Evolutionary conservation across 2,113 vertebrate species (phyloP).

Genomic region (Ailuropoda melanoleuca): DNA sequence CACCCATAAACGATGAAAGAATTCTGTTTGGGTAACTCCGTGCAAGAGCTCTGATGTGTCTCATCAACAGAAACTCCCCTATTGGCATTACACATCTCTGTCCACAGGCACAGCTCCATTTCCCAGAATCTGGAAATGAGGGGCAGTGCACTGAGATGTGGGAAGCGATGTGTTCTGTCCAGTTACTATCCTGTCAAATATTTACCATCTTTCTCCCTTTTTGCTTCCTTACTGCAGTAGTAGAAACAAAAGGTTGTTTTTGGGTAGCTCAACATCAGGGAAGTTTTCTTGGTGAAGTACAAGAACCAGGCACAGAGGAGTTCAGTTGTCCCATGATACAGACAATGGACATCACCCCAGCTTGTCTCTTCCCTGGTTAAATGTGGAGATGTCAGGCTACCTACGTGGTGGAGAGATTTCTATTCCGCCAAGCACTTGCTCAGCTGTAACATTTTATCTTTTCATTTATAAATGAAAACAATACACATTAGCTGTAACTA

Average conservation of each 20-base stretch:
- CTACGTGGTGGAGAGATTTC: not conserved
- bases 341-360: accelerated
- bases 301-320: not conserved
- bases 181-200: not conserved
- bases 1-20: not conserved
- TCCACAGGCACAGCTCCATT: not conserved
- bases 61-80: not conserved
- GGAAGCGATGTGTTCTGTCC: not conserved
- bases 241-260: not conserved
- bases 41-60: not conserved
- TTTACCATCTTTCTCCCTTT: not conserved
- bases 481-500: not conserved
- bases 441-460: not conserved
- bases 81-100: not conserved
- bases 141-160: not conserved
- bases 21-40: not conserved
- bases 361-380: not conserved
- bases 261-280: not conserved
- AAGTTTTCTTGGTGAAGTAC: not conserved
- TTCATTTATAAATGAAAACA: conserved; percentile 28
- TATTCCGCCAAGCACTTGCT: not conserved
- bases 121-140: not conserved
- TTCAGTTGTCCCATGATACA: not conserved
- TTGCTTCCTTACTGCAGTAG: not conserved
- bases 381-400: not conserved